These are phyloP conservation scores for Stratiomys singularior DNA, from an alignment of 2,888 invertebrate genomes.

Conservation along the genomic window DNA sequence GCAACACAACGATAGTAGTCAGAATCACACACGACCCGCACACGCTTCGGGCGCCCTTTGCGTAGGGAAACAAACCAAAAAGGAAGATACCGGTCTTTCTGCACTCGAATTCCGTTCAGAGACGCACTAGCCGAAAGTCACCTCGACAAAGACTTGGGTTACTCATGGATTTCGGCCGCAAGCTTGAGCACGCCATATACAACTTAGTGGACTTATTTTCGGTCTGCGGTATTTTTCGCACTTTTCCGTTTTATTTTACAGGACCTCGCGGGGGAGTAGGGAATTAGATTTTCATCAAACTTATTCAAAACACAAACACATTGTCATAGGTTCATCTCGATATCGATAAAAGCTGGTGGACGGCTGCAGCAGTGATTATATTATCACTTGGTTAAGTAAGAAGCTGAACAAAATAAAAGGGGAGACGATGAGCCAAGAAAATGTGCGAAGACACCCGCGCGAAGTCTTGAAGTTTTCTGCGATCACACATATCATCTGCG, in stretches of 20 bases:
- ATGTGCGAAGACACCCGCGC: conserved; percentile 36
- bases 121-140: conserved; percentile 1
- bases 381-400: conserved; percentile 11
- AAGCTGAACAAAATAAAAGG: neutral
- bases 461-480: conserved; percentile 40
- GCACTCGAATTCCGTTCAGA: neutral
- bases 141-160: conserved; percentile 28
- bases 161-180: conserved; percentile 24
- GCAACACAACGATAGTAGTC: neutral
- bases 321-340: neutral
- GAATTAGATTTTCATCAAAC: conserved; percentile 5
- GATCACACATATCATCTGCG: conserved; percentile 29
- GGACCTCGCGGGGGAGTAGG: neutral
- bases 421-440: conserved; percentile 27
- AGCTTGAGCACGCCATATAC: conserved; percentile 12
- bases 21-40: conserved; percentile 20
- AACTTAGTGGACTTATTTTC: conserved; percentile 16
- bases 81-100: conserved; percentile 1
- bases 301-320: conserved; percentile 32
- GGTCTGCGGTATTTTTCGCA: conserved; percentile 12
- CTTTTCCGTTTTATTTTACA: conserved; percentile 4
- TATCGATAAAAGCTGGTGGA: neutral
- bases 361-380: neutral
- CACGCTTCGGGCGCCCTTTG: conserved; percentile 26
- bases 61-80: neutral